phyloP scores from a whole-genome alignment of 2,888 invertebrate species.

The Acronicta leporina region DNA sequence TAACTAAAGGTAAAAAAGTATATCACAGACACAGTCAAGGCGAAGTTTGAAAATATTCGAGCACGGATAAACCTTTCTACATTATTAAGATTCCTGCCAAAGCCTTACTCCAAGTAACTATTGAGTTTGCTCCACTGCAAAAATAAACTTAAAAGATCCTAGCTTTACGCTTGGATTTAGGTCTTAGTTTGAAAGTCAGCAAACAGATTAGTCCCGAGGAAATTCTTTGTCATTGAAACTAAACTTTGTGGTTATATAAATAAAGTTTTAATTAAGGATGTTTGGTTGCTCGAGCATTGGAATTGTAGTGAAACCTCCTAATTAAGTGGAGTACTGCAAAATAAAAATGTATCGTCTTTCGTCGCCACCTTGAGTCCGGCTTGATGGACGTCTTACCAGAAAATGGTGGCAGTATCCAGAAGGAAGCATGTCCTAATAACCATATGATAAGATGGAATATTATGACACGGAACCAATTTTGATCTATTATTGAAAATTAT shows the following conservation, averaged over 20 bases:
- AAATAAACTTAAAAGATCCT: constrained; percentile 15
- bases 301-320: constrained; percentile 2
- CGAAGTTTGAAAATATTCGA: background rate
- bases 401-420: too few species aligned
- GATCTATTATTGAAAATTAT: too few species aligned
- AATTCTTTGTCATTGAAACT: constrained; percentile 21
- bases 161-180: constrained; percentile 8
- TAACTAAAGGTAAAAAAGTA: too few species aligned
- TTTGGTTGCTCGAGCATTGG: background rate
- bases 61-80: constrained; percentile 24
- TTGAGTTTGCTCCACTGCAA: background rate
- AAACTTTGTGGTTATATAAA: constrained; percentile 15
- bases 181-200: constrained; percentile 12
- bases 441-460: too few species aligned
- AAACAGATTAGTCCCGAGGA: constrained; percentile 12
- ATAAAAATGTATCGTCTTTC: too few species aligned
- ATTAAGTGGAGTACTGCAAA: too few species aligned
- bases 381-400: too few species aligned
- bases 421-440: too few species aligned
- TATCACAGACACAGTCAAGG: too few species aligned
- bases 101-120: constrained; percentile 6
- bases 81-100: constrained; percentile 8
- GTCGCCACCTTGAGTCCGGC: too few species aligned
- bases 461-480: too few species aligned
- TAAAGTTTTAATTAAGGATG: constrained; percentile 8